These are phyloP conservation scores for Caradrina kadenii DNA, from an alignment of 2,888 invertebrate species.

Conservation along the genomic window DNA sequence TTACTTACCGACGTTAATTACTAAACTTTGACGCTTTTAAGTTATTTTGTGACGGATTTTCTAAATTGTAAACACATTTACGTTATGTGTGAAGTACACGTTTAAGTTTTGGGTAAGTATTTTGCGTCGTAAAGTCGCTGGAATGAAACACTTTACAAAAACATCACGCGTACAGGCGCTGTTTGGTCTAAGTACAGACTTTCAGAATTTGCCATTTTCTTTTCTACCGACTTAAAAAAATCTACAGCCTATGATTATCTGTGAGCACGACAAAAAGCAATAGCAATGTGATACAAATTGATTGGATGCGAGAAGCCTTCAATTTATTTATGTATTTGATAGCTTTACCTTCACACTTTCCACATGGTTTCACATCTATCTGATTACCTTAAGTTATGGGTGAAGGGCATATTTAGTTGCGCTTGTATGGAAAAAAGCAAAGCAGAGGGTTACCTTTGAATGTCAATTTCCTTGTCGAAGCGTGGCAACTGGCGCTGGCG, in stretches of 20 bases:
- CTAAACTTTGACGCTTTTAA: constrained; percentile 67
- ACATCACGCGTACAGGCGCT: not conserved
- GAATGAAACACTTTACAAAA: not conserved
- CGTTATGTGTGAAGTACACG: constrained; percentile 4
- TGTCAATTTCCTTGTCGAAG: constrained; percentile 71
- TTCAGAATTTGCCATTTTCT: not conserved
- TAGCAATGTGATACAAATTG: constrained; percentile 14
- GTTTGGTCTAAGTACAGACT: not conserved
- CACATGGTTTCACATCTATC: constrained; percentile 13
- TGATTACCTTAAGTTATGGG: constrained; percentile 26
- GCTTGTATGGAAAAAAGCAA: constrained; percentile 38
- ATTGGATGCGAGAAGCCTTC: constrained; percentile 5
- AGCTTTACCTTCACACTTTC: constrained; percentile 24
- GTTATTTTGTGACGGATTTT: constrained; percentile 56
- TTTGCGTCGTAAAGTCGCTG: constrained; percentile 14
- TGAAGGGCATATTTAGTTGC: constrained; percentile 36
- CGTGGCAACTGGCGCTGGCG: constrained; percentile 63
- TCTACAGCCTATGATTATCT: constrained; percentile 5
- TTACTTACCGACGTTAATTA: constrained; percentile 74
- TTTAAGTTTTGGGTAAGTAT: constrained; percentile 18
- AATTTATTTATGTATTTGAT: constrained; percentile 3
- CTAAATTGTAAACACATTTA: constrained; percentile 42
- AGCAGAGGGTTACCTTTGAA: constrained; percentile 52
- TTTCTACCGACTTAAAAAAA: constrained; percentile 6
- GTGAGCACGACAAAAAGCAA: constrained; percentile 12